Conservation (phyloP, 2,888 invertebrate species). For the Onchidella celtica region DNA sequence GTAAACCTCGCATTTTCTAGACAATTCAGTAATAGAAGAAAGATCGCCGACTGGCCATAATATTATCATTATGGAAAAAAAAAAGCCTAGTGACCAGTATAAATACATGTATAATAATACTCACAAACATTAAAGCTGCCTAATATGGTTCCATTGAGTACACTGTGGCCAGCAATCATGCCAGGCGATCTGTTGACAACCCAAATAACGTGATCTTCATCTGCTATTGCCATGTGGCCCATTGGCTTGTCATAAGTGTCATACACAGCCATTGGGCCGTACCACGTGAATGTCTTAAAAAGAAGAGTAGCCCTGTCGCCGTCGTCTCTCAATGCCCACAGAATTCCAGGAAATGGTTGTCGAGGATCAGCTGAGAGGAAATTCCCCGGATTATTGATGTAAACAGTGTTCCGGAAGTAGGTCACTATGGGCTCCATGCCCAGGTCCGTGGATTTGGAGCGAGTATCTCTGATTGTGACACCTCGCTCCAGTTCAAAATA, state of each 20-base stretch:
- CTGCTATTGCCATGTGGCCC: background rate
- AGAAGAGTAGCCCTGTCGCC: background rate
- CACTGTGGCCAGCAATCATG: background rate
- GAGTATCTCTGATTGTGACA: background rate
- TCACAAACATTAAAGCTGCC: background rate
- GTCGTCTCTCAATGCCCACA: constrained; percentile 8
- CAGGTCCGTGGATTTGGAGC: background rate
- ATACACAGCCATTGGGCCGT: constrained; percentile 11
- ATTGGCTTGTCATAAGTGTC: background rate
- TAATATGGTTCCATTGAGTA: background rate
- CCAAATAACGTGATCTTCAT: background rate
- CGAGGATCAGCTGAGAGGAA: background rate
- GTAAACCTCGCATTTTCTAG: too few relatives aligned
- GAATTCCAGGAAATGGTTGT: background rate
- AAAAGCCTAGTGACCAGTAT: too few relatives aligned
- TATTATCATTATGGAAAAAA: too few relatives aligned
- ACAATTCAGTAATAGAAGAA: too few relatives aligned
- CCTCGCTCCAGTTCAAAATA: background rate
- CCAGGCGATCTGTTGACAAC: background rate
- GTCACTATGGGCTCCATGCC: background rate
- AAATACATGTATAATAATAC: too few relatives aligned
- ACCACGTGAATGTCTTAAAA: background rate
- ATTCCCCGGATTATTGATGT: constrained; percentile 1
- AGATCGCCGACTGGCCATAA: too few relatives aligned
- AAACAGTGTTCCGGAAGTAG: background rate